phyloP scores from a whole-genome alignment of 2,113 vertebrate genomes.

The Ammodytes marinus region DNA sequence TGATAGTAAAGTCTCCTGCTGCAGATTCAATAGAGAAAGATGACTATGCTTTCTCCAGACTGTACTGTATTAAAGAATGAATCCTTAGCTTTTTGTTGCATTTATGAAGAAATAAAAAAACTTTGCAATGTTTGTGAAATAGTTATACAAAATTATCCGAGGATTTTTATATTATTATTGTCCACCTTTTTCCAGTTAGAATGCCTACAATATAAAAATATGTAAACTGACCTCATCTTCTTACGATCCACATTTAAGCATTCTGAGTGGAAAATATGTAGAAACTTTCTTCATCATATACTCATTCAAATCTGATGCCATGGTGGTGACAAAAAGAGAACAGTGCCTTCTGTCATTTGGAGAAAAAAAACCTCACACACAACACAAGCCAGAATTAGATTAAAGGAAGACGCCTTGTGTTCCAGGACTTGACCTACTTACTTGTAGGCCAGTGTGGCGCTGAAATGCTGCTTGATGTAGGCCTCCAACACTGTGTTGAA shows the following conservation, averaged over 20 bases:
- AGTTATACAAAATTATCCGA: no score
- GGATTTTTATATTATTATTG: background rate
- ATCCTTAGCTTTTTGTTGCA: background rate
- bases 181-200: background rate
- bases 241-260: background rate
- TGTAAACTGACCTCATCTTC: background rate
- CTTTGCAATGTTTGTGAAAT: background rate
- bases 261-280: background rate
- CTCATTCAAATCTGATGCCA: background rate
- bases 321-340: background rate
- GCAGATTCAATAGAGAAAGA: background rate
- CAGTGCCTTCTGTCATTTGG: background rate
- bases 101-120: background rate
- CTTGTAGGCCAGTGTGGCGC: slow-evolving; percentile 97
- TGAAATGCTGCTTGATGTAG: slow-evolving; percentile 98
- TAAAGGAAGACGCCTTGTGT: background rate
- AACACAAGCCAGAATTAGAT: background rate
- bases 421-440: slow-evolving; percentile 88
- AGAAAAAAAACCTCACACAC: background rate
- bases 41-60: background rate
- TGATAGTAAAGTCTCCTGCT: slow-evolving; percentile 10
- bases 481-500: slow-evolving; percentile 98
- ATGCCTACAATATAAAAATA: background rate
- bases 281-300: background rate
- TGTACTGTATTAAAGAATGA: background rate